Base-by-base conservation (phyloP, 1,140 invertebrate species). In the Formica exsecta region DNA sequence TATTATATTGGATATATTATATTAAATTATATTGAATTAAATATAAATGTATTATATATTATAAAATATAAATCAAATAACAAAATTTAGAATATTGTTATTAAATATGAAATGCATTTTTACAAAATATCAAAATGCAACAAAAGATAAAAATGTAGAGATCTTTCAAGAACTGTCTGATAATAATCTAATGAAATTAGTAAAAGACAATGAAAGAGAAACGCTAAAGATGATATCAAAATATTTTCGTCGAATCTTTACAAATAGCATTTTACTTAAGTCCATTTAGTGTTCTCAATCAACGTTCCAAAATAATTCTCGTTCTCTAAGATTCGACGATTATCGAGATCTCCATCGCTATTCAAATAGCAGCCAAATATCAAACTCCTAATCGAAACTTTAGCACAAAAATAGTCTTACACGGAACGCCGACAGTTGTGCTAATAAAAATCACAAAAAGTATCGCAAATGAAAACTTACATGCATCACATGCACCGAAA, bases 301-400 rank as follows among this genome's bases (percentile, higher is more conserved):
- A 19, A 65, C 5, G n/a, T n/a, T 13, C 16, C 1, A 51, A 54
- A 80, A 68, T 80, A 80, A 22, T 54, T 25, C 65, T 25, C 9
- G 5, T 25, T 11, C 62, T 29, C 16, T 7, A 32, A 68, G 25
- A 68, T 54, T 54, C 44, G 7, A 41, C 13, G 13, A 71, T n/a
- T 74, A 74, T 48, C 68, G 41, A 70, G 7, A 19, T 4, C 73
- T 13, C 4, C 51, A 19, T 32, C 48, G 29, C 68, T 16, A 62
- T 57, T 22, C 11, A 29, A 29, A 29, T 29, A 29, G 16, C 29
- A 29, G 48, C 29, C 54, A n/a, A 74, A 44, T 68, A 54, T 71
- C 4, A 73, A 73, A 71, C 51, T 59, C 59, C 66, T 44, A 81
- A 81, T 73, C 54, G 25, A 11, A 61, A 48, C 68, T 74, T 74